Evolutionary conservation across 2,888 invertebrate species (phyloP).

Genomic region (Dione vanillae): DNA sequence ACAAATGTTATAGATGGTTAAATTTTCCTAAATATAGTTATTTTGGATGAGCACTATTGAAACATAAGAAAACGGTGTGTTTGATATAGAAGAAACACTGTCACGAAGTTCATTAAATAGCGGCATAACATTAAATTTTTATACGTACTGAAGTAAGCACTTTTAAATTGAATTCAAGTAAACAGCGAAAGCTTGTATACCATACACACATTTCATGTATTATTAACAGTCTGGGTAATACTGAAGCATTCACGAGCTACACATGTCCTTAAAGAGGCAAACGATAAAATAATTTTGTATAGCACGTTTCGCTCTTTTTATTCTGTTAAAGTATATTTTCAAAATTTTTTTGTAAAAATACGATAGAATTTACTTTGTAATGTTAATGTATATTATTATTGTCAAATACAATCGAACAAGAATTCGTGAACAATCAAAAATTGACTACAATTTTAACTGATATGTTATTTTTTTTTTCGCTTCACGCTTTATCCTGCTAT

Average conservation of each 20-base stretch:
- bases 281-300: constrained; percentile 4
- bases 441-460: not conserved
- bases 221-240: constrained; percentile 23
- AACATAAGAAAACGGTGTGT: no score
- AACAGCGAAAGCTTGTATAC: not conserved
- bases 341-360: not conserved
- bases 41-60: no score
- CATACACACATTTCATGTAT: not conserved
- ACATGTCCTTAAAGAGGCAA: constrained; percentile 15
- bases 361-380: not conserved
- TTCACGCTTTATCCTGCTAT: no score
- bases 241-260: constrained; percentile 2
- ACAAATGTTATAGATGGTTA: no score
- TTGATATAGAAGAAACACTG: no score
- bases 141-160: not conserved
- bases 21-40: no score
- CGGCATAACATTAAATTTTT: no score
- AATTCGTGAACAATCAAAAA: not conserved
- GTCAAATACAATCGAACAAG: not conserved
- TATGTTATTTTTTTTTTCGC: no score
- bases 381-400: not conserved
- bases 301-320: not conserved
- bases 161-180: not conserved
- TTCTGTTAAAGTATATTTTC: not conserved
- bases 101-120: no score